These are phyloP conservation scores for Calameuta idolon DNA, from an alignment of 2,888 invertebrate genomes.

Conservation along the genomic window DNA sequence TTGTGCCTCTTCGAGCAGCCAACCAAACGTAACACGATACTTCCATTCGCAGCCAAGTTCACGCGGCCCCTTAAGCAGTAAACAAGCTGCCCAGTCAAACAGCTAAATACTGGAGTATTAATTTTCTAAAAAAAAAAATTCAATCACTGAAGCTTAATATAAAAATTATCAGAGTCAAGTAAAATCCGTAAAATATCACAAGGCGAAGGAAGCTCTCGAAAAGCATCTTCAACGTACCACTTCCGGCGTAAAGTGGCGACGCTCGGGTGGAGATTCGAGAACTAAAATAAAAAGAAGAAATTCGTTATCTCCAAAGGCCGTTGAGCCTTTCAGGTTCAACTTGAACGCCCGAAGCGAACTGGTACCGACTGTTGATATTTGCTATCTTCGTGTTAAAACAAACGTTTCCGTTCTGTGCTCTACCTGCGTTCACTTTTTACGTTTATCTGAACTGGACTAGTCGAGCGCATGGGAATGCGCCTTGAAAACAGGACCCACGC, in stretches of 20 bases:
- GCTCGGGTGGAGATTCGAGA: background rate
- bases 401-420: conserved; percentile 14
- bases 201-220: background rate
- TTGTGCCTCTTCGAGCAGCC: background rate
- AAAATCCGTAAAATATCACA: too few relatives aligned
- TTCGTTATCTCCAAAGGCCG: background rate
- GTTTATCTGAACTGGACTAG: background rate
- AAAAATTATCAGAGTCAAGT: background rate
- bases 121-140: background rate
- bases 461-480: conserved; percentile 4
- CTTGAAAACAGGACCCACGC: conserved; percentile 1
- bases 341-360: background rate
- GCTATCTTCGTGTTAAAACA: conserved; percentile 18
- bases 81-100: background rate
- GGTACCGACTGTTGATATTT: conserved; percentile 2
- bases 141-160: background rate
- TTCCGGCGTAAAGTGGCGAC: background rate
- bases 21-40: background rate
- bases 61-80: background rate
- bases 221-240: background rate
- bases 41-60: background rate
- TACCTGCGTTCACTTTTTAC: background rate
- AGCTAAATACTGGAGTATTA: background rate
- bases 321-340: conserved; percentile 5
- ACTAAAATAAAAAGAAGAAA: background rate